Evolutionary conservation across 2,113 vertebrate species (phyloP), one percentile per base, ranked within the genome.

Genomic region (Platichthys flesus): DNA sequence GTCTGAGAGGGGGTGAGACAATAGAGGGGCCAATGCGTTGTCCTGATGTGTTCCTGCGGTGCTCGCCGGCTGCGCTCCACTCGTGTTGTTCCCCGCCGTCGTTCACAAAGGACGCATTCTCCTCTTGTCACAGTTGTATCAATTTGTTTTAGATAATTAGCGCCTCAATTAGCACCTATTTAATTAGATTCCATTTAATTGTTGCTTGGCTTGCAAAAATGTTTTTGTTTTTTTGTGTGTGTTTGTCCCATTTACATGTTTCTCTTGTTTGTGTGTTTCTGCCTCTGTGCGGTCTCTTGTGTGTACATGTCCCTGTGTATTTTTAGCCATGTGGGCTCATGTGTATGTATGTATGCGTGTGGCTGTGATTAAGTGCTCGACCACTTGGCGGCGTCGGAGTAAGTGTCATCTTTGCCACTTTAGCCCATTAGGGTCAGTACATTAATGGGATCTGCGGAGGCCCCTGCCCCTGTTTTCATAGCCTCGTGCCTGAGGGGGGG

Each of bases 381-480:
- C 16, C 79, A 31, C 24, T 55, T 74, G 57, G 63, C 45, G 15
- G 54, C 21, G 31, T 76, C 56, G 58, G 37, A 73, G 60, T 66
- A 66, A 78, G 73, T 81, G 81, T 84, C 75, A 63, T 85, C 79
- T 68, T 70, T 85, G 58, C 74, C 80, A 86, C 71, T 86, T 89
- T 55, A 84, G 74, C 47, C 77, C 67, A 82, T 84, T 80, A 67
- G 52, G 81, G 79, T 87, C 79, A 74, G 66, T 66, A 67, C 74
- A 82, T 81, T 88, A 90, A 88, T 85, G 71, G 82, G 88, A 88
- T 90, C 83, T 84, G 59, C 66, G 0, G 58, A 70, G 67, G 57
- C 81, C 72, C 67, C 67, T 79, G 85, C 51, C 82, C 79, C 61
- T 85, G 85, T 85, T 88, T 82, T 89, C 55, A 74, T 83, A 78